phyloP scores from a whole-genome alignment of 2,888 invertebrate genomes.

The Thymelicus acteon region DNA sequence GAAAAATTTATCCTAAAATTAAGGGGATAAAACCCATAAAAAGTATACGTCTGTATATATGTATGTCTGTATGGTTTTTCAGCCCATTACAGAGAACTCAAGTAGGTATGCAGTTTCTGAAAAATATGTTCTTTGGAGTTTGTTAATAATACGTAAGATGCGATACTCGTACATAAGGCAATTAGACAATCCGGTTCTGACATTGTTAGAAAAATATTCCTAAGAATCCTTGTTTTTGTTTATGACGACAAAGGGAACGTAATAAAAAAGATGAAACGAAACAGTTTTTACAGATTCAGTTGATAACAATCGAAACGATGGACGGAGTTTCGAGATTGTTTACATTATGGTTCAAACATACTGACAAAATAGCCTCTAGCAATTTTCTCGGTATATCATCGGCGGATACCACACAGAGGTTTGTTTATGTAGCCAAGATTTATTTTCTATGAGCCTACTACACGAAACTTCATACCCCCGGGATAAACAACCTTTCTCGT shows the following conservation, averaged over 20 bases:
- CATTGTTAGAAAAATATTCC: slow-evolving; percentile 9
- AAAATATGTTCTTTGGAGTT: no score
- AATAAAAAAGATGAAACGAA: slow-evolving; percentile 31
- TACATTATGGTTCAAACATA: slow-evolving; percentile 39
- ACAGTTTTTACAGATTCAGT: slow-evolving; percentile 25
- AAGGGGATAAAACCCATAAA: no score
- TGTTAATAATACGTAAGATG: no score
- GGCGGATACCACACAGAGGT: slow-evolving; percentile 38
- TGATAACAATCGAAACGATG: slow-evolving; percentile 34
- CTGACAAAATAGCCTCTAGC: slow-evolving; percentile 39
- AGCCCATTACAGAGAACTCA: no score
- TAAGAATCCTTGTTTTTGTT: slow-evolving; percentile 14
- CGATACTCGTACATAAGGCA: no score
- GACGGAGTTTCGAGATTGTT: slow-evolving; percentile 29
- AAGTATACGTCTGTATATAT: no score
- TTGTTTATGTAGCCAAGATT: slow-evolving; percentile 43
- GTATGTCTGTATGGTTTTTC: no score
- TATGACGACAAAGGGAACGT: slow-evolving; percentile 25
- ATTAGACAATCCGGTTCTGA: slow-evolving; percentile 4
- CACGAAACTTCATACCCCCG: slow-evolving; percentile 51
- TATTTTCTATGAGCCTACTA: slow-evolving; percentile 50
- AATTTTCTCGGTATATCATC: slow-evolving; percentile 39
- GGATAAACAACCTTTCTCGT: slow-evolving; percentile 52
- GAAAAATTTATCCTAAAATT: no score
- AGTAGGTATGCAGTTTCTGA: no score